Base-by-base conservation (phyloP, 1,140 invertebrate genomes). In the Sweltsa coloradensis region DNA sequence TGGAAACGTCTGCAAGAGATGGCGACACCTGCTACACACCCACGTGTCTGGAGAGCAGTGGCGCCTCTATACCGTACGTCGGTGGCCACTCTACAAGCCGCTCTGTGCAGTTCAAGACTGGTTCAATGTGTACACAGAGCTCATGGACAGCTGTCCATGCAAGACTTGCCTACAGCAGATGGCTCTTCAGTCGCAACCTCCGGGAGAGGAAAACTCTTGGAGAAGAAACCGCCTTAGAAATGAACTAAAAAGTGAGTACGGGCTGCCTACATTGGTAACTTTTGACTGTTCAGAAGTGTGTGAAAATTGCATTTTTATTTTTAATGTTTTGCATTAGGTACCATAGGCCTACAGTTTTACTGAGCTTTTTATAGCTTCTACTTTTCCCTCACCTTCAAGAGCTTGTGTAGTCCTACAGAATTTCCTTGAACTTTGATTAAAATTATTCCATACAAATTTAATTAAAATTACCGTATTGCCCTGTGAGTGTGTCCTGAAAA, bases 41-140 rank as follows among this genome's bases (percentile, higher is more conserved):
- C 80, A 88, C 55, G 75, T 84, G 36, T 73, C 82, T 1, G 73
- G 80, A 29, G 72, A 79, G 24, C 77, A 83, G 56, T 94, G 89
- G 89, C 73, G 79, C 45, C 67, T 73, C 27, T 85, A 84, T 56
- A 78, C 83, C 0, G 72, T 73, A 48, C 65, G 76, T 31, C 71
- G 86, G 43, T 93, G 88, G 86, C 89, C 88, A 36, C 70, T 93
- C 3, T 91, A 83, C 61, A 73, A 78, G 47, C 81, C 83, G n/a
- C 66, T 86, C 36, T 71, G 78, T 1, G 63, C 63, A 36, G 70
- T 78, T 41, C 71, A 74, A n/a, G 78, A 87, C 63, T 91, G 87
- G 85, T 84, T 85, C 53, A 78, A 79, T 57, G 73, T 79, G 0
- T 83, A 79, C 57, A 61, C 72, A 41, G 70, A 73, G 58, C 54